These are phyloP conservation scores for Ciconia boyciana DNA, from an alignment of 2,113 vertebrate species.

Conservation along the genomic window DNA sequence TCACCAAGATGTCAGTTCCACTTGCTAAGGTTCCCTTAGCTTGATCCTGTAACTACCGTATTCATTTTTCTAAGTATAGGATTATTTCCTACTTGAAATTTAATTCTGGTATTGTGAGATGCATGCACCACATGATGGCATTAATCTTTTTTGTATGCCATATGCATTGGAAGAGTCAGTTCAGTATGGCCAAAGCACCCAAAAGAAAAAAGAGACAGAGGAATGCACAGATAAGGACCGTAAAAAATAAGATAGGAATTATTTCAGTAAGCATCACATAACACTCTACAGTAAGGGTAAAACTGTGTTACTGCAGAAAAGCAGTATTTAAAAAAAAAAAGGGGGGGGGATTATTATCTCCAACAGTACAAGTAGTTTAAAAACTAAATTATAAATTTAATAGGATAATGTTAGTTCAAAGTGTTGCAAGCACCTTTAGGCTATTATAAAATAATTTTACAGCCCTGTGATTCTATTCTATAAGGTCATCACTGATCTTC, in stretches of 20 bases:
- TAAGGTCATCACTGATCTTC: background rate
- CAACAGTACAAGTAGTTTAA: background rate
- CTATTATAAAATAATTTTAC: background rate
- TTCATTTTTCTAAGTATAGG: background rate
- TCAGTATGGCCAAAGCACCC: background rate
- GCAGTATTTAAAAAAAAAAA: background rate
- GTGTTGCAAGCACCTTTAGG: background rate
- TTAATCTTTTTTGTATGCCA: background rate
- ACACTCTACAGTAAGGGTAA: background rate
- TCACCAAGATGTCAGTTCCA: background rate
- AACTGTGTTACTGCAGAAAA: background rate
- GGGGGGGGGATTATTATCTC: background rate
- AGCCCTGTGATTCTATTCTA: background rate
- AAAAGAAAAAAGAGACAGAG: background rate
- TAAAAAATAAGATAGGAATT: background rate
- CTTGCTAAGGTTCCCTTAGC: background rate
- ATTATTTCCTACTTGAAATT: background rate
- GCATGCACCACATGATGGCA: background rate
- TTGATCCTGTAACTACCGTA: background rate
- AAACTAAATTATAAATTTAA: background rate
- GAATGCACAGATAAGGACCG: background rate
- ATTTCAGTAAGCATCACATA: background rate
- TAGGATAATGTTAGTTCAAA: background rate
- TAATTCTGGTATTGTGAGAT: background rate
- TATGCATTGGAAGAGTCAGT: background rate